Evolutionary conservation across 2,797 vertebrate genomes (phyloP).

Genomic region (Macropus fuliginosus): DNA sequence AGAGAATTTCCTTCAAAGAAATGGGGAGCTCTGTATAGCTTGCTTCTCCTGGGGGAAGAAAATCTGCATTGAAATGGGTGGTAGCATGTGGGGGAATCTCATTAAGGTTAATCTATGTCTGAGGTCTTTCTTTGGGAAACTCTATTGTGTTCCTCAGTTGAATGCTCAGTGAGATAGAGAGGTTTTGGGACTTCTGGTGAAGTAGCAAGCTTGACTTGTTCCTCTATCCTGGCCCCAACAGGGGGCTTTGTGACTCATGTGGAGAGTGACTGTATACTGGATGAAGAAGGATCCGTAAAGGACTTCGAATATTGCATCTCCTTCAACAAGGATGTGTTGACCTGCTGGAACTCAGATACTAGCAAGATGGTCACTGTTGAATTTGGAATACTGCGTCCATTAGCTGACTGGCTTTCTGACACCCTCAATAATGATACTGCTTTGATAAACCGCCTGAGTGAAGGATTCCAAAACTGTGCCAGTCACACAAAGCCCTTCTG

Average conservation of each 20-base stretch:
- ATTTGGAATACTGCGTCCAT: accelerated
- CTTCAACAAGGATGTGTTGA: slow-evolving; percentile 77
- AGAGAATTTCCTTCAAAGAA: not conserved
- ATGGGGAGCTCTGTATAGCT: not conserved
- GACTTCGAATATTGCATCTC: slow-evolving; percentile 67
- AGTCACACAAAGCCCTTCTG: slow-evolving; percentile 64
- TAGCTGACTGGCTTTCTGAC: accelerated
- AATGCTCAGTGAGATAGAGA: not conserved
- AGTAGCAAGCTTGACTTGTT: not conserved
- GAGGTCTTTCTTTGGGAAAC: not conserved
- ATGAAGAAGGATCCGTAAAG: slow-evolving; percentile 58
- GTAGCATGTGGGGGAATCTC: not conserved
- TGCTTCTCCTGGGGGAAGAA: not conserved
- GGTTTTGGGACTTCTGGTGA: not conserved
- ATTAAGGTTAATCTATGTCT: not conserved
- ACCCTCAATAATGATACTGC: accelerated
- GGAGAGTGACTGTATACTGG: slow-evolving; percentile 72
- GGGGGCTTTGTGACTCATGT: slow-evolving; percentile 75
- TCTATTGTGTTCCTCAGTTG: not conserved
- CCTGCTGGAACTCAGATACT: slow-evolving; percentile 64
- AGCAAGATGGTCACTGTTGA: not conserved
- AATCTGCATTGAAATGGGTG: not conserved
- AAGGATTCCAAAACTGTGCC: slow-evolving; percentile 59
- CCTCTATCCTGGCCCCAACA: slow-evolving; percentile 23
- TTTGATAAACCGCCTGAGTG: slow-evolving; percentile 43